Conservation (phyloP, 2,113 vertebrate genomes). For the Cichladusa arquata region DNA sequence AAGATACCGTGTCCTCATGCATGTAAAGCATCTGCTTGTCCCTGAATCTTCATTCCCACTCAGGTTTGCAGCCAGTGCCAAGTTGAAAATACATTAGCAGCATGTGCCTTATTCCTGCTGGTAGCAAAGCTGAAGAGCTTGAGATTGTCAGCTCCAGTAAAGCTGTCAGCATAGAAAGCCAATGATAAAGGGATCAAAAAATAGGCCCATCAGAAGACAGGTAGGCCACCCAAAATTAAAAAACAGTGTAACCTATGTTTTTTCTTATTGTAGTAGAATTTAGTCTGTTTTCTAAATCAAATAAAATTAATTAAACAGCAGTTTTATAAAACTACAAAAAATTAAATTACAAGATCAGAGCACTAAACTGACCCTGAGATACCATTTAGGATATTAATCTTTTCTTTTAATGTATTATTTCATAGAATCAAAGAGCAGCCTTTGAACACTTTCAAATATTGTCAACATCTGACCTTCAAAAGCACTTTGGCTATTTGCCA, state of each 20-base stretch:
- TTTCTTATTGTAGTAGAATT: background rate
- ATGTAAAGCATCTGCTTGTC: conserved; percentile 14
- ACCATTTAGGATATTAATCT: background rate
- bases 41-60: background rate
- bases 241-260: background rate
- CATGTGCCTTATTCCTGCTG: background rate
- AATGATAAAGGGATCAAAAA: background rate
- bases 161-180: background rate
- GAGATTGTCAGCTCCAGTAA: background rate
- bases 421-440: background rate
- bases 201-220: background rate
- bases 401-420: background rate
- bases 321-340: background rate
- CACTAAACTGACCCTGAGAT: background rate
- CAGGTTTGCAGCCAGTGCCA: background rate
- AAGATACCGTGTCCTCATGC: background rate
- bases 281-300: background rate
- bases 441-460: background rate
- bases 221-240: background rate
- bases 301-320: background rate
- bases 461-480: background rate
- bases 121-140: background rate
- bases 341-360: background rate
- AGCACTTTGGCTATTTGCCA: conserved; percentile 19
- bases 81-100: background rate